Evolutionary conservation across 1,140 invertebrate species (phyloP).

Genomic region (Drosophila tropicalis): DNA sequence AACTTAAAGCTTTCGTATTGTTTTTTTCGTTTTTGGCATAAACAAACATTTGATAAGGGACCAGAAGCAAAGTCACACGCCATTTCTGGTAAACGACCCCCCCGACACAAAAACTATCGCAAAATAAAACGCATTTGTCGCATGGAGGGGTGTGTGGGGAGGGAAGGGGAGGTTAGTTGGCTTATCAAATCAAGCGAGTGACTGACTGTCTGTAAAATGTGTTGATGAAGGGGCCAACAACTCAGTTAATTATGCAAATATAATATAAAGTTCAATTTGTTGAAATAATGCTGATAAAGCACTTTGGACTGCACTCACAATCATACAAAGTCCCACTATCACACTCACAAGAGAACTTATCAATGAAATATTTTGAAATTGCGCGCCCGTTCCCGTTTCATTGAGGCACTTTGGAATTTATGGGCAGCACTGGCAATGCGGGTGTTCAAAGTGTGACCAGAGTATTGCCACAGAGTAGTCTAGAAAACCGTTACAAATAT

Average conservation of each 20-base stretch:
- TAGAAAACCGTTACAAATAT: not conserved
- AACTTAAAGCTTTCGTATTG: conserved; percentile 14
- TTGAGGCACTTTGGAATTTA: not conserved
- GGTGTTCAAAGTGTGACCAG: conserved; percentile 29
- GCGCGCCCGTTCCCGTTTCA: conserved; percentile 16
- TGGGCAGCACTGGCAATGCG: conserved; percentile 33
- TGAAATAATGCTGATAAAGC: conserved; percentile 14
- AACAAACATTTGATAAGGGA: conserved; percentile 49
- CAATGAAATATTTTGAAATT: conserved; percentile 28
- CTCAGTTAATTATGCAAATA: conserved; percentile 13
- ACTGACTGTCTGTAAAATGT: conserved; percentile 1
- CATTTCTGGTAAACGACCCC: conserved; percentile 30
- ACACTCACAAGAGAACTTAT: not conserved
- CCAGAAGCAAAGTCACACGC: conserved; percentile 21
- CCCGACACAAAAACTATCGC: conserved; percentile 1
- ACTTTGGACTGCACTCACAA: conserved; percentile 5
- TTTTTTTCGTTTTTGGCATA: conserved; percentile 12
- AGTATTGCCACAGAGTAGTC: not conserved
- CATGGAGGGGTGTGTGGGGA: too few relatives aligned
- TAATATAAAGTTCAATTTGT: conserved; percentile 9
- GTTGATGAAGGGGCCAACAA: conserved; percentile 3
- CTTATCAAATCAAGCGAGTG: conserved; percentile 8
- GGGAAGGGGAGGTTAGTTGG: too few relatives aligned
- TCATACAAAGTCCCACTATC: not conserved
- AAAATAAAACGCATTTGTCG: conserved; percentile 29